Base-by-base conservation (phyloP, 2,797 vertebrate species). In the Platyrinchus mystaceus region DNA sequence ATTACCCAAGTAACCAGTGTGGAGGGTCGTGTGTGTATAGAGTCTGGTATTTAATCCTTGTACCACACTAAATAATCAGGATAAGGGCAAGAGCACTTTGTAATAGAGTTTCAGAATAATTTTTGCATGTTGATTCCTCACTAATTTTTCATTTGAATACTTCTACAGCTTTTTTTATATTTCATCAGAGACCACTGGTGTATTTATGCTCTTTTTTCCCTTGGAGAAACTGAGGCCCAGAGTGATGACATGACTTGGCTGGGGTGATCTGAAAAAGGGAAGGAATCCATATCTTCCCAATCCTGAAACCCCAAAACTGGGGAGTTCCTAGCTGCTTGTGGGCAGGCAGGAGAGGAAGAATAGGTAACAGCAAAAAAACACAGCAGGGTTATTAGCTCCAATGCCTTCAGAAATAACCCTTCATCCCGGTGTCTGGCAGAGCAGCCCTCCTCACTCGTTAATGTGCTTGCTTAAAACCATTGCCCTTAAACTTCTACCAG, bases 401-500 rank as follows among this genome's bases (percentile, higher is more conserved):
- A 2, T 21, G 60, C 71, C 68, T 93, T 62, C 56, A 87, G 80
- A 60, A 89, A 89, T 8, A 81, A 63, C 43, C 47, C 49, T 77
- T 86, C 71, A 24, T 59, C 44, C 64, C 0, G 0, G n/a, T 46
- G 66, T 41, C 60, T 82, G 86, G 59, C 63, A 89, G 67, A 87
- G 70, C 81, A 56, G 60, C 32, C 76, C 60, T 92, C 78, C 88
- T 84, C 37, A 43, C 68, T 90, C 22, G 1, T 87, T 95, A 92
- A 84, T 50, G 88, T 7, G 6, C 84, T 93, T 85, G 68, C 68
- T 92, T 94, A 92, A 95, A 93, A 89, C 36, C 15, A 2, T n/a
- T 74, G 68, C 71, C 81, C 92, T 89, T 80, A 93, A 93, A 90
- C 68, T 80, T 89, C 60, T 49, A 37, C 53, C 63, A 39, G 8